Evolutionary conservation across 2,797 vertebrate species (phyloP), one percentile per base, ranked within the genome.

Genomic region (Sphenopsis melanotis): DNA sequence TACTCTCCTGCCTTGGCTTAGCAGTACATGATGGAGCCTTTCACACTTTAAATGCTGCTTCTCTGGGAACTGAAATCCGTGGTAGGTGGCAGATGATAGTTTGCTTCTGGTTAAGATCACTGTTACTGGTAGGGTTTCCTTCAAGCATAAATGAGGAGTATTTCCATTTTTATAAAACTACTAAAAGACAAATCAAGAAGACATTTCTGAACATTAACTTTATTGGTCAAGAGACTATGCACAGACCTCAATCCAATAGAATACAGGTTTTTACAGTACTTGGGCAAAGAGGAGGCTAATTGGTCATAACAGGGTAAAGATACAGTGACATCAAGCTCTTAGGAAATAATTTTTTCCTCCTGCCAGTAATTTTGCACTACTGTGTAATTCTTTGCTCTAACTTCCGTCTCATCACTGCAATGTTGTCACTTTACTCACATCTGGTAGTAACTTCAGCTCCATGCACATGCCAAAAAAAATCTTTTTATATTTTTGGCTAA

Each of bases 401-500:
- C 50, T 60, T 83, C 37, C 53, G 11, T 68, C 50, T 92, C 49
- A 74, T 77, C 42, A 10, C 22, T 80, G 41, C 37, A 80, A 60
- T 64, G 74, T 60, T 80, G 71, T 57, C 70, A 59, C 52, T 86
- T 83, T 79, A 9, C 21, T 66, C 56, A 87, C 11, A 70, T 64
- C 39, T 79, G 52, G 32, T 90, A 77, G 55, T 34, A 75, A 21
- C n/a, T 92, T 90, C 56, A 64, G 39, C 68, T 87, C 49, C 4
- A 0, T 34, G 37, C 20, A 74, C 3, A 0, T 1, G 4, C 36
- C 6, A 69, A 47, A 47, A 78, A 59, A 39, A 26, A 16, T 55
- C 2, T 70, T 82, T 83, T 76, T 3, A 66, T 79, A 19, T 59
- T 84, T 81, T 22, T 70, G 49, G 27, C 49, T 70, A 53, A 80